Evolutionary conservation across 2,888 invertebrate genomes (phyloP), one percentile per base, ranked within the genome.

Genomic region (Tachina fera): DNA sequence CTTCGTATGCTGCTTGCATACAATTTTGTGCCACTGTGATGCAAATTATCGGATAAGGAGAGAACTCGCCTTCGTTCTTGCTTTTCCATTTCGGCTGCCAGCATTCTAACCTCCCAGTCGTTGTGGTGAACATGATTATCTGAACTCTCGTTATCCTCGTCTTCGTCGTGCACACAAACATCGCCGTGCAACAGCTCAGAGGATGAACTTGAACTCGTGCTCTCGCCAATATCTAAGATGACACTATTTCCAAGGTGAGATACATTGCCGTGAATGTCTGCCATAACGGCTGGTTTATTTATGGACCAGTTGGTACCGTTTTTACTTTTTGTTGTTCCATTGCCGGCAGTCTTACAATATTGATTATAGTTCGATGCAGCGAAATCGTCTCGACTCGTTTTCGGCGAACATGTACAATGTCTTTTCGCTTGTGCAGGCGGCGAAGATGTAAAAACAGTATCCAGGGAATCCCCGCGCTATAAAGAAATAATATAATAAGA

Each of bases 61-160:
- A 90, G 90, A 0, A 90, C 91, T 0, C 92, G 91, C 65, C 90
- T 89, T 61, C 89, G 90, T 88, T 95, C 94, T 75, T 95, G 93
- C 72, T 94, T 94, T 87, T 95, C 95, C 87, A 96, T 93, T 91
- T 96, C 96, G 87, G 96, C 95, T 0, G 96, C 96, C 51, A 97
- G 92, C 96, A 96, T 96, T 91, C 95, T 94, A 0, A 96, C 95
- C 91, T 97, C 96, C 96, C 96, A 96, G 89, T 96, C 95, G 86
- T 95, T 95, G 84, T 90, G 89, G 67, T 92, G 92, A 9, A 91
- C 90, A 47, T 78, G 67, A 45, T 71, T 82, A 31, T 81, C 87
- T 58, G 72, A 88, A 61, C 51, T 88, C 4, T 90, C 90, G 19
- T 90, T 58, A 22, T 80, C 80, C 1, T 81, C 87, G 22, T 89